Conservation (phyloP, 2,113 vertebrate genomes). For the Leptosomus discolor region DNA sequence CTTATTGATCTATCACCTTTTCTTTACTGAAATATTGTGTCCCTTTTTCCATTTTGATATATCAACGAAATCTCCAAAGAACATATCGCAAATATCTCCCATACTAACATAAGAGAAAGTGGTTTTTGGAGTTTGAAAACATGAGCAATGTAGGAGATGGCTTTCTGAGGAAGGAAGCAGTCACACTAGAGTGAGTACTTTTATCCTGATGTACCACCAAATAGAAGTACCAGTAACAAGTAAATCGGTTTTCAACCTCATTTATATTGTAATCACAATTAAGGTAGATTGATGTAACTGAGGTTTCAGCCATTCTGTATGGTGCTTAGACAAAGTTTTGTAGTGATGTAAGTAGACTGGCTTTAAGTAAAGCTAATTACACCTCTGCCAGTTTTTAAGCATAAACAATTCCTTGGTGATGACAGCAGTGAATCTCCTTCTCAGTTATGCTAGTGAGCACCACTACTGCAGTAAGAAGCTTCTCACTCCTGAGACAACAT, state of each 20-base stretch:
- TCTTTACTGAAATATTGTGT: not conserved
- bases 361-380: not conserved
- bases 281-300: not conserved
- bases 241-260: not conserved
- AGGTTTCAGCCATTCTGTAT: not conserved
- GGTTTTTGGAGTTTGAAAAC: not conserved
- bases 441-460: not conserved
- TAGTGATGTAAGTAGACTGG: not conserved
- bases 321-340: not conserved
- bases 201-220: not conserved
- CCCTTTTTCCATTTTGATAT: not conserved
- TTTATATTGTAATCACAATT: not conserved
- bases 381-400: not conserved
- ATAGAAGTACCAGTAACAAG: not conserved
- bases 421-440: not conserved
- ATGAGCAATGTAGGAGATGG: not conserved
- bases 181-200: not conserved
- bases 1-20: not conserved
- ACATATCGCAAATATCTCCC: not conserved
- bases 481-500: not conserved
- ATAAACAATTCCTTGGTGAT: not conserved
- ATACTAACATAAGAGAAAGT: not conserved
- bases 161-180: not conserved
- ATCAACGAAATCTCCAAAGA: not conserved
- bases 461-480: not conserved